These are phyloP conservation scores for Drosophila sulfurigaster DNA, from an alignment of 1,140 invertebrate genomes.

Conservation along the genomic window DNA sequence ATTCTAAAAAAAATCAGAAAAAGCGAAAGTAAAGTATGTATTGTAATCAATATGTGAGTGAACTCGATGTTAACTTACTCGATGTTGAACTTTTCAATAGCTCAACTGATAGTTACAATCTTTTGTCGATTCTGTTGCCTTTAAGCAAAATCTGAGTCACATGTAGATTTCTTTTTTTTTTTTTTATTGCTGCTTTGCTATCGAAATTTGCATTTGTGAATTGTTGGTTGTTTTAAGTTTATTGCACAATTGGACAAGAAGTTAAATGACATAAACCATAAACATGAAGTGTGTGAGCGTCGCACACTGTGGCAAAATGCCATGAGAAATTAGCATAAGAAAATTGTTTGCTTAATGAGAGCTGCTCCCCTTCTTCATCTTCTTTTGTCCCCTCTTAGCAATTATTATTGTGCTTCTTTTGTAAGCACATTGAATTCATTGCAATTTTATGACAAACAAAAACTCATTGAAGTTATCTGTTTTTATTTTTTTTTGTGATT, in stretches of 20 bases:
- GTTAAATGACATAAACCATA: conserved; percentile 69
- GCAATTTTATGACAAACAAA: neutral
- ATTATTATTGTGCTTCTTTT: no score
- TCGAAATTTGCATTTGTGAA: conserved; percentile 70
- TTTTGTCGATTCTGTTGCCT: neutral
- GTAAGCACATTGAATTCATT: neutral
- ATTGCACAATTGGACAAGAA: conserved; percentile 75
- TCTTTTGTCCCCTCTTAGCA: no score
- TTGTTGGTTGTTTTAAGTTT: conserved; percentile 64
- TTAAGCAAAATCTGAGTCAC: conserved; percentile 27
- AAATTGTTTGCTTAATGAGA: neutral
- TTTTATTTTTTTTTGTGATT: neutral
- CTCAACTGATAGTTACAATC: neutral
- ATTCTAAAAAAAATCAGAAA: no score
- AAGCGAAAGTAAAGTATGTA: no score
- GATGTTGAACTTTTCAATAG: neutral
- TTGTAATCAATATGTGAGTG: no score
- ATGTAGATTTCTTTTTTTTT: conserved; percentile 4
- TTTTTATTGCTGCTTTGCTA: neutral
- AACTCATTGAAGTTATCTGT: conserved; percentile 1
- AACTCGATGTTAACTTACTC: no score
- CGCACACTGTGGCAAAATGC: conserved; percentile 31
- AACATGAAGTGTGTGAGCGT: conserved; percentile 55
- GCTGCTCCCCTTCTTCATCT: no score
- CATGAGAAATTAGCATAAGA: conserved; percentile 14